Base-by-base conservation (phyloP, 2,113 vertebrate genomes). In the Notarius lentiginosus region DNA sequence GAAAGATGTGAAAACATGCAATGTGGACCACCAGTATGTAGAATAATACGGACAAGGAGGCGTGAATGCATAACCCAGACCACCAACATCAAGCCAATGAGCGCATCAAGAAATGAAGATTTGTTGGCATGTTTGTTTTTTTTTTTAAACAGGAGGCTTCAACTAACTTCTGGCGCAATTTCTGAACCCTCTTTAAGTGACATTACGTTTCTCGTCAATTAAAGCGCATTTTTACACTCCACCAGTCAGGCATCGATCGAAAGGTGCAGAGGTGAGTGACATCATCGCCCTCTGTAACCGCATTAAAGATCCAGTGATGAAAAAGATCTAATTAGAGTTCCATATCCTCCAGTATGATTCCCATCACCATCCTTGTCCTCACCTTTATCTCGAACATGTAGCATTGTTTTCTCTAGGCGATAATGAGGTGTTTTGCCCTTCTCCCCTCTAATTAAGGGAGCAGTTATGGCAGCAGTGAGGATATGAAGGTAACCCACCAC, bases 401-500 rank as follows among this genome's bases (percentile, higher is more conserved):
- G 47, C 65, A 30, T 80, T 75, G 87, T 88, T 75, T 88, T 75
- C 83, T 72, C 18, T 49, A 47, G 73, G 66, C 76, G 24, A 70
- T 88, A 85, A 88, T 85, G 79, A 85, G 80, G 51, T 80, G 55
- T 75, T 51, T 65, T 30, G 58, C 81, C 81, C 72, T 76, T 56
- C 79, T 77, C 79, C 87, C 75, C 66, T 76, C 79, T 77, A 82
- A 85, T 87, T 87, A 82, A 87, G n/a, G 79, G 47, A 82, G 80
- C 86, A 63, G 60, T 76, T 85, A 85, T 0, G 0, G 63, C 51
- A 58, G 34, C 27, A 4, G 0, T 6, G 68, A 55, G 6, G 68
- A 61, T 5, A 56, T 51, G 49, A 80, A 58, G 18, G n/a, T 49
- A 70, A 55, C 51, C 41, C 30, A 65, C 81, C 47, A 20, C 61